Base-by-base conservation (phyloP, 64 coral and sea anemone genomes). In the Porites australiensis region DNA sequence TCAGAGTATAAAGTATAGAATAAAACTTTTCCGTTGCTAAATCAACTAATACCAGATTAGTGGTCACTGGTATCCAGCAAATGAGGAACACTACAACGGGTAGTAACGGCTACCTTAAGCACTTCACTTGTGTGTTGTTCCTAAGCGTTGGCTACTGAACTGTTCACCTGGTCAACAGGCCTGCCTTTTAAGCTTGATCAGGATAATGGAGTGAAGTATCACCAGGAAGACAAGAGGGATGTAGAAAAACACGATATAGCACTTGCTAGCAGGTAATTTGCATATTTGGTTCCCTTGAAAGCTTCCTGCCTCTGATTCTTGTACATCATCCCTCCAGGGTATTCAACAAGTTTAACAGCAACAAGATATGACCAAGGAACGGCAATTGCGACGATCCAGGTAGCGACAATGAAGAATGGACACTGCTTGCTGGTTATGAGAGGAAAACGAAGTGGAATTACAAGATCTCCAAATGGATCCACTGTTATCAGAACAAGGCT, bases 401-500 rank as follows among this genome's bases (percentile, higher is more conserved):
- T 37, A 37, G 27, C 27, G 27, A 37, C 27, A 37, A 37, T 37
- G 27, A 37, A 37, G 27, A 37, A 37, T 37, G 27, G 27, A 37
- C 27, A 37, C 27, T 37, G 27, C 27, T 37, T 37, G 27, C 27
- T 37, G 27, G 27, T 37, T 37, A 37, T 37, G 27, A 37, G 27
- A 37, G 27, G 27, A 1, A 37, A 37, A 37, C 27, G 27, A 37
- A 37, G 27, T 37, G 71, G 71, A 46, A 74, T 45, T 13, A 74
- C 27, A 3, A 74, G 8, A 44, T 12, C 23, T 2, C 44, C 37
- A 74, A 74, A 74, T 74, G 12, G 44, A 45, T 74, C 71, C 44
- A 74, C 47, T 45, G 71, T 44, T 74, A 74, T 74, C 71, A 23
- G 47, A 12, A 74, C 71, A 5, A 74, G 47, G 71, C 71, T 74